A percentile compares a stretch with the other conserved stretches of the same genome.
Conservation (phyloP, 30 jellyfish, hydroid and myxozoan genomes). For the Hydractinia echinata region DNA sequence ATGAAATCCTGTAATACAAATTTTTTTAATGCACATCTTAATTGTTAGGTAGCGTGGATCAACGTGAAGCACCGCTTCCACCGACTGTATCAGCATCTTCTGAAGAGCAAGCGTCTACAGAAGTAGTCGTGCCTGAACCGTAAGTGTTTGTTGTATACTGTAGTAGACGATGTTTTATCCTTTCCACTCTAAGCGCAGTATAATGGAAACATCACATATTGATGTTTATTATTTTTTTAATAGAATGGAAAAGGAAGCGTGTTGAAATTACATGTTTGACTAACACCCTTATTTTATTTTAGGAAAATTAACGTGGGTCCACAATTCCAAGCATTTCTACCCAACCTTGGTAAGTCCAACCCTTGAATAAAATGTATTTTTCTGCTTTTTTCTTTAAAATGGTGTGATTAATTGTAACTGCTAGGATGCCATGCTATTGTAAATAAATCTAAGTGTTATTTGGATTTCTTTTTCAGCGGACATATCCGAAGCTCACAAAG, state of each 20-base stretch:
- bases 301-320: constrained; percentile 94
- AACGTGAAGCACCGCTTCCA: constrained; percentile 26
- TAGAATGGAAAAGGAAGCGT: not conserved
- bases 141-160: constrained; percentile 21
- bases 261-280: not conserved
- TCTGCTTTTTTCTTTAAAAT: not conserved
- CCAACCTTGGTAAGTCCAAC: constrained; percentile 47
- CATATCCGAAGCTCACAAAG: constrained; percentile 60
- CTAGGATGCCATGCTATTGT: no score
- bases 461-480: constrained; percentile 1
- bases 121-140: constrained; percentile 72
- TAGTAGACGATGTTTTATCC: no score
- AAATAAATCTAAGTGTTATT: not conserved
- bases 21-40: no score
- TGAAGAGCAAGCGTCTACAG: constrained; percentile 44
- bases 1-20: no score
- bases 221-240: not conserved
- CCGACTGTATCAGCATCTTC: not conserved
- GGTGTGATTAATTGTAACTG: not conserved
- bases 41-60: constrained; percentile 21
- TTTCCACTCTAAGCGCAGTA: no score
- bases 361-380: not conserved
- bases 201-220: not conserved
- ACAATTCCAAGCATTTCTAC: constrained; percentile 85
- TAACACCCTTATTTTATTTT: not conserved